These are phyloP conservation scores for Corythaixoides concolor DNA, from an alignment of 2,113 vertebrate species.

Conservation along the genomic window DNA sequence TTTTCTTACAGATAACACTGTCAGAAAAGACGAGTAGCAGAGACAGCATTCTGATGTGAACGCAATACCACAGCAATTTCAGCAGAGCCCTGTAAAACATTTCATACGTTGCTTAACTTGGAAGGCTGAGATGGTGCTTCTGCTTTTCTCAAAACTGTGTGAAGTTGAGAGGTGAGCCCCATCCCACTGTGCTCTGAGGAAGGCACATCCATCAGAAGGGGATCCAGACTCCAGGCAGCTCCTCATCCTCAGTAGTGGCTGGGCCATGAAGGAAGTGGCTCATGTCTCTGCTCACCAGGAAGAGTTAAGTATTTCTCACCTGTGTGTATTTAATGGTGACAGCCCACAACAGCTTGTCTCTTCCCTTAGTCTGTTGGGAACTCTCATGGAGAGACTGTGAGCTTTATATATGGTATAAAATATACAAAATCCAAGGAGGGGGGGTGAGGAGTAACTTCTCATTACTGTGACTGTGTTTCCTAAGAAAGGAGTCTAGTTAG, in stretches of 20 bases:
- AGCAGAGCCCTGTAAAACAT: not conserved
- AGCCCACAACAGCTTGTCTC: not conserved
- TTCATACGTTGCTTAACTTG: not conserved
- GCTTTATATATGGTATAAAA: not conserved
- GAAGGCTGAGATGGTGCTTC: not conserved
- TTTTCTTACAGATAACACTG: not conserved
- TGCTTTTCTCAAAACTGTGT: not conserved
- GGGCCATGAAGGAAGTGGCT: not conserved
- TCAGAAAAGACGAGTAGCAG: not conserved
- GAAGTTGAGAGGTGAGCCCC: not conserved
- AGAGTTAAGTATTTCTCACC: not conserved
- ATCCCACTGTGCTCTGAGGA: rapidly evolving
- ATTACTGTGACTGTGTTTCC: not conserved
- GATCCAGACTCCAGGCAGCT: not conserved
- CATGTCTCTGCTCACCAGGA: not conserved
- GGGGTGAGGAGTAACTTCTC: not conserved
- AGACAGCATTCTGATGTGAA: not conserved
- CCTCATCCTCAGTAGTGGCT: rapidly evolving
- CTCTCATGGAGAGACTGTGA: not conserved
- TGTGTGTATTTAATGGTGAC: not conserved
- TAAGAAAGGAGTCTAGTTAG: not conserved
- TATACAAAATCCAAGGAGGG: rapidly evolving
- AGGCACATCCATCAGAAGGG: not conserved
- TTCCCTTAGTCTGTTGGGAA: not conserved
- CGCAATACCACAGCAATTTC: not conserved